Percentiles rank a stretch among this genome's conserved stretches.
These are phyloP conservation scores for Scomber scombrus DNA, from an alignment of 2,113 vertebrate species.

Conservation along the genomic window DNA sequence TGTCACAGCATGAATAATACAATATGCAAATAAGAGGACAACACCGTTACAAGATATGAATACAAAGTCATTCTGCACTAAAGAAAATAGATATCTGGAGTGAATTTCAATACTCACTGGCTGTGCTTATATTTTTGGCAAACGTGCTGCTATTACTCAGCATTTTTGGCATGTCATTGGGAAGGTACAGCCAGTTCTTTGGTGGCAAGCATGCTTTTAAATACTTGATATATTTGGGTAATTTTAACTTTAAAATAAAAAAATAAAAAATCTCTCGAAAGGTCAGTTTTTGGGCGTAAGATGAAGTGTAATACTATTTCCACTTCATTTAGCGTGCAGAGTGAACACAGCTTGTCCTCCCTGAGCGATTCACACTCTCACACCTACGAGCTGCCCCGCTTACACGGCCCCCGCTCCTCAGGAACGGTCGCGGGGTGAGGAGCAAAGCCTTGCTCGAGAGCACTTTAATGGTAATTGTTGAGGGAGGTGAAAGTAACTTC, in stretches of 20 bases:
- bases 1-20: not conserved
- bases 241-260: not conserved
- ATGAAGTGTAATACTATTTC: slow-evolving; percentile 52
- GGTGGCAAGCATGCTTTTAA: not conserved
- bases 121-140: not conserved
- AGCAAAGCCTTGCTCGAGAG: slow-evolving; percentile 15
- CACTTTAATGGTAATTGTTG: slow-evolving; percentile 60
- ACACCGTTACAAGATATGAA: not conserved
- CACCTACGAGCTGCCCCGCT: slow-evolving; percentile 26
- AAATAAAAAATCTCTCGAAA: not conserved
- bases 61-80: not conserved
- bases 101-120: not conserved
- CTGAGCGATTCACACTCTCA: slow-evolving; percentile 31
- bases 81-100: not conserved
- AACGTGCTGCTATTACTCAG: slow-evolving; percentile 1
- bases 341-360: slow-evolving; percentile 36
- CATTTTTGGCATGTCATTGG: slow-evolving; percentile 5
- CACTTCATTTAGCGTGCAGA: slow-evolving; percentile 42
- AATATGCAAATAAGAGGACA: not conserved
- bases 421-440: slow-evolving; percentile 7
- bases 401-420: slow-evolving; percentile 21
- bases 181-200: not conserved
- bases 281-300: slow-evolving; percentile 29
- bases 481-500: slow-evolving; percentile 37
- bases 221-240: slow-evolving; percentile 22